Percentiles rank a stretch among this genome's conserved stretches.
phyloP scores from a whole-genome alignment of 2,888 invertebrate genomes.

The Bugulina stolonifera region DNA sequence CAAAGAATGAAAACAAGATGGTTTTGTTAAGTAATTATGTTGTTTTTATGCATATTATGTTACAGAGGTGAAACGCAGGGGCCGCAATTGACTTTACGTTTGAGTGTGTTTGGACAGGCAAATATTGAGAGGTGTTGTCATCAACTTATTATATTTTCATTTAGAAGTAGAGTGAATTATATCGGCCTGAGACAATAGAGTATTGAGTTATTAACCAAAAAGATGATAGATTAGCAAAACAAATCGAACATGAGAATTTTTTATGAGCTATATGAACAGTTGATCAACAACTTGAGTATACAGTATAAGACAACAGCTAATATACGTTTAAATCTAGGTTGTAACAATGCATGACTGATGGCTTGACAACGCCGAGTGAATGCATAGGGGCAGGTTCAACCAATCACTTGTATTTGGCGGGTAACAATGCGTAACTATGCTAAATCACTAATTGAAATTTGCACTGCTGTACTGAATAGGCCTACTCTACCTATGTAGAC shows the following conservation, averaged over 20 bases:
- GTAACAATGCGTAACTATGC: slow-evolving; percentile 23
- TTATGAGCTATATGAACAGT: neutral
- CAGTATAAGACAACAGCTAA: too few relatives aligned
- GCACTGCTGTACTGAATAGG: too few relatives aligned
- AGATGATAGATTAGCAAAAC: neutral
- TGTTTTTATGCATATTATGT: slow-evolving; percentile 11
- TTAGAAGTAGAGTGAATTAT: neutral
- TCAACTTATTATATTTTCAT: neutral
- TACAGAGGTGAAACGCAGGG: neutral
- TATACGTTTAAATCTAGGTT: too few relatives aligned
- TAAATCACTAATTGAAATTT: too few relatives aligned
- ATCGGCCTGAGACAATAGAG: neutral
- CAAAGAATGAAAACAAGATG: neutral
- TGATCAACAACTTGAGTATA: too few relatives aligned
- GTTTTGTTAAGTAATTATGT: slow-evolving; percentile 23
- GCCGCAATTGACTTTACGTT: neutral
- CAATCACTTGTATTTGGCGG: slow-evolving; percentile 21
- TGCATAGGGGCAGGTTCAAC: too few relatives aligned
- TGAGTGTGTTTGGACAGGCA: neutral
- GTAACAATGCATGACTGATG: too few relatives aligned
- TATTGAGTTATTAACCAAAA: neutral
- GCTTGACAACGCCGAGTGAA: too few relatives aligned
- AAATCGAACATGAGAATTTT: slow-evolving; percentile 24
- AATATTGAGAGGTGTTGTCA: neutral
- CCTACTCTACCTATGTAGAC: too few relatives aligned